These are phyloP conservation scores for Trimorus sp. DNA, from an alignment of 2,888 invertebrate species.

Conservation along the genomic window DNA sequence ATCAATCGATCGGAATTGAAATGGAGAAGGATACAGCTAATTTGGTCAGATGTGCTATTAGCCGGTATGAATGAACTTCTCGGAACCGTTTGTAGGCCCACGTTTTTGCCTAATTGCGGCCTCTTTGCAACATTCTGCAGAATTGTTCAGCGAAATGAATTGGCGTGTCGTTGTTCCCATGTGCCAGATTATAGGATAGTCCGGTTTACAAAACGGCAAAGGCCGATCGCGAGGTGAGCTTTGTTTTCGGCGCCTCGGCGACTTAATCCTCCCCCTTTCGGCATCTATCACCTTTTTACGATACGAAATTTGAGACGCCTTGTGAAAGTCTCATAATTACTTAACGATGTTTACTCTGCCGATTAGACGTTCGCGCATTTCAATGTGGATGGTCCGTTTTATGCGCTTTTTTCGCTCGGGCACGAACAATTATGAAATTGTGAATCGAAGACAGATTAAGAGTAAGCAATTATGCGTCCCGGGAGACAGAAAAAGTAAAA, in stretches of 20 bases:
- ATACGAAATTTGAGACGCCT: slow-evolving; percentile 29
- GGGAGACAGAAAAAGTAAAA: slow-evolving; percentile 8
- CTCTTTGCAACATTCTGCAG: slow-evolving; percentile 53
- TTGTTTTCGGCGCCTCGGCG: slow-evolving; percentile 30
- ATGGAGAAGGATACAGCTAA: slow-evolving; percentile 57
- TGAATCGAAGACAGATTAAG: slow-evolving; percentile 6
- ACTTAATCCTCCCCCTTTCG: slow-evolving; percentile 32
- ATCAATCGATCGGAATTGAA: slow-evolving; percentile 62
- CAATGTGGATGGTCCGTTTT: neutral
- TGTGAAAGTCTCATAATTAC: slow-evolving; percentile 30
- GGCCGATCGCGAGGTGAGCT: slow-evolving; percentile 27
- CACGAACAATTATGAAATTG: neutral
- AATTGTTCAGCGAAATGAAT: slow-evolving; percentile 55
- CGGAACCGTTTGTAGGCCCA: slow-evolving; percentile 49
- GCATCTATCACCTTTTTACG: slow-evolving; percentile 19
- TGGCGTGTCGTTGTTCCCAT: slow-evolving; percentile 40
- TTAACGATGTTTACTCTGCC: slow-evolving; percentile 38
- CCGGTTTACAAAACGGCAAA: slow-evolving; percentile 42
- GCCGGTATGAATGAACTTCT: slow-evolving; percentile 58
- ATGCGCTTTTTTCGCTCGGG: neutral
- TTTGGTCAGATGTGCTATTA: slow-evolving; percentile 51
- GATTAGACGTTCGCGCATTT: slow-evolving; percentile 25
- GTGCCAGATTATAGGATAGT: slow-evolving; percentile 47
- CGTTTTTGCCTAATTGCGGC: slow-evolving; percentile 58
- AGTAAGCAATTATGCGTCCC: neutral